Conservation (phyloP, 35 echinoderm and acorn worm species). For the Stichopus chloronotus region DNA sequence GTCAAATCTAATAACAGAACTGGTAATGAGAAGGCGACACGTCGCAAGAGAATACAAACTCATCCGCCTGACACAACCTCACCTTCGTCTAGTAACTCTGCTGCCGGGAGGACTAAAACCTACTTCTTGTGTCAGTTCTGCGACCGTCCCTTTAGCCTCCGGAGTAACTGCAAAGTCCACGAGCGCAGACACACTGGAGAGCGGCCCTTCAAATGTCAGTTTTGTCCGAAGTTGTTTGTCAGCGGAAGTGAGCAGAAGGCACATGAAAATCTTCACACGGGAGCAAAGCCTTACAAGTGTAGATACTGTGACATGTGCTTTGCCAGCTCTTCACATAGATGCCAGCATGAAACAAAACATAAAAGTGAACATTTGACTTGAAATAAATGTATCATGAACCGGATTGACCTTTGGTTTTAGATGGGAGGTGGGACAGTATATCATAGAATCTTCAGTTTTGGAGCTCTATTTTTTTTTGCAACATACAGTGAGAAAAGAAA, state of each 20-base stretch:
- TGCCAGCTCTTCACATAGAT: background rate
- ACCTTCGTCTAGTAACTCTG: background rate
- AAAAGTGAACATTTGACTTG: background rate
- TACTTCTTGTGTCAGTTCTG: conserved; percentile 20
- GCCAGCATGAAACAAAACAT: conserved; percentile 1
- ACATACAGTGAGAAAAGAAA: no score
- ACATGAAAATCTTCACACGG: conserved; percentile 25
- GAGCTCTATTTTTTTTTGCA: no score
- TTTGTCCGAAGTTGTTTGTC: conserved; percentile 21
- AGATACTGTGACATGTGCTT: background rate
- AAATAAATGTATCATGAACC: no score
- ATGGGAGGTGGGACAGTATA: no score
- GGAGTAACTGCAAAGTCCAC: conserved; percentile 23
- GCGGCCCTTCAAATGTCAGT: conserved; percentile 8
- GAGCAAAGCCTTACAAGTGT: conserved; percentile 44
- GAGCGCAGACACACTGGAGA: conserved; percentile 27
- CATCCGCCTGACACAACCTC: background rate
- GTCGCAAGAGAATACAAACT: background rate
- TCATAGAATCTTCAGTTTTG: no score
- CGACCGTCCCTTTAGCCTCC: background rate
- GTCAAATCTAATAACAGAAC: conserved; percentile 1
- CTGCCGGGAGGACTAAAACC: background rate
- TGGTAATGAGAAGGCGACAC: background rate
- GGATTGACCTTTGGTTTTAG: no score
- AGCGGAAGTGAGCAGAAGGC: background rate